phyloP scores from a whole-genome alignment of 92 coral and sea anemone species.

The Paramuricea clavata region DNA sequence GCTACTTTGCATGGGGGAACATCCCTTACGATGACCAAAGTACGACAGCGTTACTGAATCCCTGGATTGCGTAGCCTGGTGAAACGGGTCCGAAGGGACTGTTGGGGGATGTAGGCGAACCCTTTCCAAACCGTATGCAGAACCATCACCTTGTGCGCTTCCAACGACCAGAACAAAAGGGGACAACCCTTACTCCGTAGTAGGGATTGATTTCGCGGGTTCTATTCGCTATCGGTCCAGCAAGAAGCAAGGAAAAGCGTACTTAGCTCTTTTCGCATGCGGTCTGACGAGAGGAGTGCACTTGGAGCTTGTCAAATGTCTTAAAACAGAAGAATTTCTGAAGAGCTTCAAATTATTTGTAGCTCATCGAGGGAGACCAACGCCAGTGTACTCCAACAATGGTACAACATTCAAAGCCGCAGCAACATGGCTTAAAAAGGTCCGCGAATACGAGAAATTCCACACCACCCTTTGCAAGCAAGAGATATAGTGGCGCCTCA shows the following conservation, averaged over 20 bases:
- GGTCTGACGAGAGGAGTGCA: not conserved
- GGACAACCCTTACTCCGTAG: not conserved
- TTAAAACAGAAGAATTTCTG: not conserved
- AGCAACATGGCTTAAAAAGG: no score
- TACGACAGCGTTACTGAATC: no score
- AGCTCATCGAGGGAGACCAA: not conserved
- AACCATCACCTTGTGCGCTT: not conserved
- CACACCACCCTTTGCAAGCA: no score
- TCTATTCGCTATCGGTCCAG: not conserved
- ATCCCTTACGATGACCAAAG: no score
- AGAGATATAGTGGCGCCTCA: no score
- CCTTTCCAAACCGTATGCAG: not conserved
- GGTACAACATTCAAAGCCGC: no score
- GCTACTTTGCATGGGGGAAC: no score
- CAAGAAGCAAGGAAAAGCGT: constrained; percentile 5
- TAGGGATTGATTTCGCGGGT: constrained; percentile 15
- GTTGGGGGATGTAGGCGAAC: constrained; percentile 4
- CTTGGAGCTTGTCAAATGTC: not conserved
- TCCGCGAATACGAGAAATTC: no score
- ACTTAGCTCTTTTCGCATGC: not conserved
- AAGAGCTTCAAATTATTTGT: not conserved
- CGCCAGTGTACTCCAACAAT: no score
- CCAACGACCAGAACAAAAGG: not conserved
- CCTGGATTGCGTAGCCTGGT: no score
- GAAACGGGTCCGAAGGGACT: no score